Base-by-base conservation (phyloP, 35 echinoderm and acorn worm genomes). In the Lytechinus variegatus region DNA sequence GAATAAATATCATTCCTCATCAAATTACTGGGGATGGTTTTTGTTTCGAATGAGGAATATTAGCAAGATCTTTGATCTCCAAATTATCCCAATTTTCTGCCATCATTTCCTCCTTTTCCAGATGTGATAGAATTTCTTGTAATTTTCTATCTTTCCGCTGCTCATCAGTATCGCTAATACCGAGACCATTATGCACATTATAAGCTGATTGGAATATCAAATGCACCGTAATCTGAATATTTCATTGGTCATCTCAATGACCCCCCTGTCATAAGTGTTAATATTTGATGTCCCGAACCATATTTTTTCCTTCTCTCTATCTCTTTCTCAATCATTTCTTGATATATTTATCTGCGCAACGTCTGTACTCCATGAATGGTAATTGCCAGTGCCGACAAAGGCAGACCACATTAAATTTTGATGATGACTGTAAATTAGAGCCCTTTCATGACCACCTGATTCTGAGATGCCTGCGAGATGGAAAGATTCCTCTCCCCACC, bases 191-290 rank as follows among this genome's bases (percentile, higher is more conserved):
- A 93, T 27, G 27, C 54, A 57, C 92, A 93, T 93, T 93, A 93
- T 93, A 55, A 57, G 28, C 92, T 93, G 92, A 93, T 93, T 55
- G 92, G 92, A 93, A 93, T 93, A 55, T 93, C 92, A 93, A 93
- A 54, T 57, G 54, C 92, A 93, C 92, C 54, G 54, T 93, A 93
- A 93, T 93, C 92, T 93, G 92, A 93, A 93, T 93, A 93, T 93
- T 93, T 93, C 92, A 93, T 93, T 57, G 92, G 92, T 93, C 92
- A 93, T 93, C 53, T 55, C 92, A 21, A 93, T 19, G 24, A 53
- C 92, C 29, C 33, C 92, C 52, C 92, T 93, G 92, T 93, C 92
- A 93, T 93, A 93, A 93, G 92, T 93, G 92, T 93, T 93, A 93
- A 93, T 93, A 93, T 93, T 93, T 93, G 92, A 93, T 93, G 92